Evolutionary conservation across 2,113 vertebrate species (phyloP).

Genomic region (Hipposideros armiger): DNA sequence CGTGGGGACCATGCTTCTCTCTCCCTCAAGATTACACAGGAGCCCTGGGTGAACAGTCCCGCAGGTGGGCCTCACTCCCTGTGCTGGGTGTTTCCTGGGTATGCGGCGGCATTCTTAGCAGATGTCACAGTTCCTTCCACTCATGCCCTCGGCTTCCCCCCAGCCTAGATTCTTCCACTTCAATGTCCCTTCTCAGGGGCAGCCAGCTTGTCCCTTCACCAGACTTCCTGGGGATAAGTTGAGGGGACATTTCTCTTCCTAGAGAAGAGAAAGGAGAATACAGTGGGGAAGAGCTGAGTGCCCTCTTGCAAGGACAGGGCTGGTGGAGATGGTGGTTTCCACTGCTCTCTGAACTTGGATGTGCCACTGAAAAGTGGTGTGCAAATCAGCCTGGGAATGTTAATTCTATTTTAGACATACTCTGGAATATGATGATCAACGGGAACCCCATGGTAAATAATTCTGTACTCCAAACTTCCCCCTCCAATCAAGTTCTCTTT

Average conservation of each 20-base stretch:
- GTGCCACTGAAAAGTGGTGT: background rate
- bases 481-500: background rate
- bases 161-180: background rate
- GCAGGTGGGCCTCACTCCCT: background rate
- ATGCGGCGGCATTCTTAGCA: background rate
- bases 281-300: background rate
- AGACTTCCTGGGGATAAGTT: background rate
- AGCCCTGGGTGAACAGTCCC: background rate
- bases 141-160: background rate
- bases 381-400: background rate
- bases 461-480: background rate
- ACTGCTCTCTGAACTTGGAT: background rate
- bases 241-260: background rate
- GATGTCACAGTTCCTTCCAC: background rate
- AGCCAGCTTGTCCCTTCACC: background rate
- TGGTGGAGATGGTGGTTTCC: background rate
- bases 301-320: background rate
- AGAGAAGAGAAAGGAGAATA: background rate
- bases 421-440: background rate
- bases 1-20: background rate
- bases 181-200: background rate
- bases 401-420: background rate
- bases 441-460: background rate
- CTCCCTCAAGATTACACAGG: background rate
- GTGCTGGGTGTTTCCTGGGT: background rate